Percentiles rank a stretch among this genome's conserved stretches.
Evolutionary conservation across 1,140 invertebrate species (phyloP).

Genomic region (Uloborus diversus): DNA sequence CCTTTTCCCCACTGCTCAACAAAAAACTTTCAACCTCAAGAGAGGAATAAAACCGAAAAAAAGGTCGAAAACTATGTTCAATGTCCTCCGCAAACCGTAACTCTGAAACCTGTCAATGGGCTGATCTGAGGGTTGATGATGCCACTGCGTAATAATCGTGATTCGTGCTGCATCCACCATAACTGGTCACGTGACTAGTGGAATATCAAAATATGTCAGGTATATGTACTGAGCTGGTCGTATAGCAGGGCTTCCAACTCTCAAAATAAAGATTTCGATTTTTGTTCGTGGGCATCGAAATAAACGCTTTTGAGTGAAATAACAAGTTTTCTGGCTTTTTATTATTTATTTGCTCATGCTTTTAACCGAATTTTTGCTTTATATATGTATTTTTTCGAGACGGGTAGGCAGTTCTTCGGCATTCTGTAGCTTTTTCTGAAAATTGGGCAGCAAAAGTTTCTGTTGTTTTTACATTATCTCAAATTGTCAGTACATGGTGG

Average conservation of each 20-base stretch:
- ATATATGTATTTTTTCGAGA: too few relatives aligned
- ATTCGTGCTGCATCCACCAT: slow-evolving; percentile 25
- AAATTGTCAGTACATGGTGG: too few relatives aligned
- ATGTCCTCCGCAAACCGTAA: slow-evolving; percentile 1
- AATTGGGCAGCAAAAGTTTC: too few relatives aligned
- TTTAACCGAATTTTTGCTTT: too few relatives aligned
- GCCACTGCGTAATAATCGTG: slow-evolving; percentile 25
- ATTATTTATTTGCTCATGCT: too few relatives aligned
- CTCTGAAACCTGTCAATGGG: slow-evolving; percentile 48
- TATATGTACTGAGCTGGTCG: neutral
- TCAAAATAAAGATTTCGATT: neutral
- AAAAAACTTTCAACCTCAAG: neutral
- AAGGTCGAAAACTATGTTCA: neutral
- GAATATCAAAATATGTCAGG: neutral
- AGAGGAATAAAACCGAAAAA: neutral
- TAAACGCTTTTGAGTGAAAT: slow-evolving; percentile 18
- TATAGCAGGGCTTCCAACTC: slow-evolving; percentile 12
- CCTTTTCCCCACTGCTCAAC: neutral
- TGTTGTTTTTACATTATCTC: too few relatives aligned
- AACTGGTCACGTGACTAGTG: neutral
- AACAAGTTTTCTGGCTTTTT: slow-evolving; percentile 21
- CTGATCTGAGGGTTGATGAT: neutral
- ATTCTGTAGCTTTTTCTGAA: too few relatives aligned
- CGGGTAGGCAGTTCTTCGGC: too few relatives aligned
- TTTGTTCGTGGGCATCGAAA: neutral